These are phyloP conservation scores for Malurus elegans DNA, from an alignment of 2,113 vertebrate genomes.

Conservation along the genomic window DNA sequence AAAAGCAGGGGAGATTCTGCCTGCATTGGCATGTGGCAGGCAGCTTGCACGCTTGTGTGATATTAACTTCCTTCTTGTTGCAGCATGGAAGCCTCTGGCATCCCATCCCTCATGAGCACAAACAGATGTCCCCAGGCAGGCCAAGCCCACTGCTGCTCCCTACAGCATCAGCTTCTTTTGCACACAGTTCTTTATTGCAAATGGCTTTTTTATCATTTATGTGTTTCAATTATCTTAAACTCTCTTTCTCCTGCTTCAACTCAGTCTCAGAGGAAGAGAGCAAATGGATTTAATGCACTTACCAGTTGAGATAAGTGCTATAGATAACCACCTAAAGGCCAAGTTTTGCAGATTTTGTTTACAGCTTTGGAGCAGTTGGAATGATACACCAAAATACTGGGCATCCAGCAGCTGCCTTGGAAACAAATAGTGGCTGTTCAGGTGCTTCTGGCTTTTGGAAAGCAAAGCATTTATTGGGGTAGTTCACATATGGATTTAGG, in stretches of 20 bases:
- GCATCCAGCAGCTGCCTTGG: neutral
- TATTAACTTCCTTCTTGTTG: neutral
- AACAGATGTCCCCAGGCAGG: neutral
- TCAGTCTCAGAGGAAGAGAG: neutral
- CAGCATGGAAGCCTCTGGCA: neutral
- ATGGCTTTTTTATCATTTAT: neutral
- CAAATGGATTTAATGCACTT: neutral
- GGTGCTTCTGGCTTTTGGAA: neutral
- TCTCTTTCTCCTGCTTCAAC: neutral
- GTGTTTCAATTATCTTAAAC: neutral
- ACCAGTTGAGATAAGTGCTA: neutral
- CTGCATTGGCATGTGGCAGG: neutral
- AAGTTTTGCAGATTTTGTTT: conserved; percentile 11
- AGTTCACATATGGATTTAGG: neutral
- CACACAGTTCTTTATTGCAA: neutral
- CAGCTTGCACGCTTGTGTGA: neutral
- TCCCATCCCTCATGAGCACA: neutral
- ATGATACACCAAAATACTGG: neutral
- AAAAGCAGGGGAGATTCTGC: neutral
- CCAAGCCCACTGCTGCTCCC: neutral
- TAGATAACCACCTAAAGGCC: neutral
- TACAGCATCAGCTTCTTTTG: neutral
- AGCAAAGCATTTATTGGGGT: neutral
- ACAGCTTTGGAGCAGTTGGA: neutral
- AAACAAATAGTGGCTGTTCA: neutral